Base-by-base conservation (phyloP, 2,888 invertebrate genomes). In the Lasius platythorax region DNA sequence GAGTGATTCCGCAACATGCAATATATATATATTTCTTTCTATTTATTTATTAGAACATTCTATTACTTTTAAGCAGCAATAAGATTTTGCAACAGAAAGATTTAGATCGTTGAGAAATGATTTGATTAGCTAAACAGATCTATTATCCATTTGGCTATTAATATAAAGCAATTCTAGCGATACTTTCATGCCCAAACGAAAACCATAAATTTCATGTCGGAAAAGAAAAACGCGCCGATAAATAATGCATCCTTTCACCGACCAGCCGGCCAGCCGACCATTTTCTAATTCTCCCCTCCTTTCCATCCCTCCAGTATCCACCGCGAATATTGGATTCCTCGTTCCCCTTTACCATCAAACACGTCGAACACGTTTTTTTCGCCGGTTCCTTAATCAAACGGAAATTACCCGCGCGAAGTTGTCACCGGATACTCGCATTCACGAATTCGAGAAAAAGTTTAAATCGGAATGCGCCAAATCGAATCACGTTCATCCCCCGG, bases 381-480 rank as follows among this genome's bases (percentile, higher is more conserved):
- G 67, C 84, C 64, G 85, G 85, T 87, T 87, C 89, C 89, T 91
- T 92, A 89, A 92, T 92, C 92, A 92, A 93, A 92, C 93, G 93
- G 93, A 93, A 93, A 93, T 93, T 93, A 93, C 93, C 91, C 91
- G 90, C 87, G 91, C 91, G 91, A 92, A 91, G 91, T 92, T 93
- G 91, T 93, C 92, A 92, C 91, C 90, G 87, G 91, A 90, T 90
- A 87, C 86, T 85, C 85, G 87, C 79, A 61, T 66, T 73, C 64
- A 81, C 81, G 73, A 81, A 82, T 81, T 64, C 67, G 88, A 87
- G 92, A 93, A 93, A 94, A 94, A 94, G 93, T 94, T 94, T 92
- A 92, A 93, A 94, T 93, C 94, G 94, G 94, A 94, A 94, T 94
- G 93, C 92, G 90, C 91, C 92, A 93, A 94, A 94, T 94, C 94